Evolutionary conservation across 1,140 invertebrate genomes (phyloP), one percentile per base, ranked within the genome.

Genomic region (Cydia pomonella): DNA sequence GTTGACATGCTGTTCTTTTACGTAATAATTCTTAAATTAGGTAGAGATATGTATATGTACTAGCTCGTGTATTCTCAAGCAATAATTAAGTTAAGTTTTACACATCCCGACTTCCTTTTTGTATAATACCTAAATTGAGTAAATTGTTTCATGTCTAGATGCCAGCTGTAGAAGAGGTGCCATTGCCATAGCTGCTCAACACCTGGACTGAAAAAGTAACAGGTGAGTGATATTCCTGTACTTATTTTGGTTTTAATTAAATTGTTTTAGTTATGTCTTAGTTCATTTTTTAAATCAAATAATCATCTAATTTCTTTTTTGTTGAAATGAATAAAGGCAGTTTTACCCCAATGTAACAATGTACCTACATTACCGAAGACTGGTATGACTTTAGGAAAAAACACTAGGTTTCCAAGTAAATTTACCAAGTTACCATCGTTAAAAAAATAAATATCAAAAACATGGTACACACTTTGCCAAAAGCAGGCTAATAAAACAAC

Each of bases 31-130:
- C 47, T 18, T 50, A 50, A 13, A 50, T 59, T 59, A 59, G 23
- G 53, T 21, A 13, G 18, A n/a, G 3, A 10, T 21, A 66, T 7
- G 64, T 53, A 53, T 23, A 23, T 59, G 9, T 59, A 23, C 9
- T 23, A 25, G 21, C 29, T 41, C 75, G 87, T 90, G 87, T 90
- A 86, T 87, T 90, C 85, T 87, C 88, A 88, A 90, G 86, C 88
- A 88, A 88, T 88, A 88, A 76, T 80, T 81, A 79, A 72, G 75
- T 73, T 53, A 77, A 76, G 44, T 33, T 73, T 73, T 73, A 71
- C 6, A 38, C 41, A 18, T 6, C 3, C 16, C 7, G 71, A 27
- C 41, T 25, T 47, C 16, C 47, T 7, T 23, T 47, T 41, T 41
- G 25, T 73, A 47, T 23, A 27, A 21, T 50, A 73, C n/a, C 18